These are phyloP conservation scores for Thomomys bottae DNA, from an alignment of 2,113 vertebrate species.

Conservation along the genomic window DNA sequence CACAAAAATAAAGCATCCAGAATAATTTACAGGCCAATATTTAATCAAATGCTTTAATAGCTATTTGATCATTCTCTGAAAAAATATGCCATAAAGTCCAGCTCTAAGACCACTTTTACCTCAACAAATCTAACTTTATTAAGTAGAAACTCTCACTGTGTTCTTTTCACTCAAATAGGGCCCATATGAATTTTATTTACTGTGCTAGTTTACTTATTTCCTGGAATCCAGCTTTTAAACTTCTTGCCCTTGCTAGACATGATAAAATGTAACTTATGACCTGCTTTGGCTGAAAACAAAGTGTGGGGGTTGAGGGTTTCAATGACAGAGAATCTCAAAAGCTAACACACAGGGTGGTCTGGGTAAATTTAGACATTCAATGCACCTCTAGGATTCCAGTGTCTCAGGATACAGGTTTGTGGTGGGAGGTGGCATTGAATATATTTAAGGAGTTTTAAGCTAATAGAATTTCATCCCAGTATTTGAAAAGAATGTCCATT, in stretches of 20 bases:
- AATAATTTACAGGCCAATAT: neutral
- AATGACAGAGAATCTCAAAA: neutral
- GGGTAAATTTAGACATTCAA: constrained; percentile 27
- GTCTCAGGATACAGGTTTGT: neutral
- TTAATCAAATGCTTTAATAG: constrained; percentile 28
- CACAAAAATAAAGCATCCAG: neutral
- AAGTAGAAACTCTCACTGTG: neutral
- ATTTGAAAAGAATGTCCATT: constrained; percentile 49
- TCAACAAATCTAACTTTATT: neutral
- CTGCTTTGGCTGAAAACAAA: neutral
- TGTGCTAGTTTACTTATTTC: constrained; percentile 25
- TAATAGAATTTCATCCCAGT: constrained; percentile 10
- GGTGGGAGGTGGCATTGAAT: neutral
- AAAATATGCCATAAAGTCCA: neutral
- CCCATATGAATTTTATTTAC: constrained; percentile 35
- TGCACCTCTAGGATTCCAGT: constrained; percentile 9
- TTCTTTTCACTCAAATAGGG: constrained; percentile 12
- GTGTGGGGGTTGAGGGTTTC: neutral
- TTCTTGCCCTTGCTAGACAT: neutral
- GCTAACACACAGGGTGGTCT: neutral
- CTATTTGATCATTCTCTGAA: constrained; percentile 10
- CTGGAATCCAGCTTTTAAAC: constrained; percentile 67
- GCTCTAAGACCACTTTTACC: constrained; percentile 3
- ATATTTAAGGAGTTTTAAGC: neutral
- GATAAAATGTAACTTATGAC: constrained; percentile 49